A percentile compares a stretch with the other conserved stretches of the same genome.
Conservation (phyloP, 2,888 invertebrate genomes). For the Mamestra brassicae region DNA sequence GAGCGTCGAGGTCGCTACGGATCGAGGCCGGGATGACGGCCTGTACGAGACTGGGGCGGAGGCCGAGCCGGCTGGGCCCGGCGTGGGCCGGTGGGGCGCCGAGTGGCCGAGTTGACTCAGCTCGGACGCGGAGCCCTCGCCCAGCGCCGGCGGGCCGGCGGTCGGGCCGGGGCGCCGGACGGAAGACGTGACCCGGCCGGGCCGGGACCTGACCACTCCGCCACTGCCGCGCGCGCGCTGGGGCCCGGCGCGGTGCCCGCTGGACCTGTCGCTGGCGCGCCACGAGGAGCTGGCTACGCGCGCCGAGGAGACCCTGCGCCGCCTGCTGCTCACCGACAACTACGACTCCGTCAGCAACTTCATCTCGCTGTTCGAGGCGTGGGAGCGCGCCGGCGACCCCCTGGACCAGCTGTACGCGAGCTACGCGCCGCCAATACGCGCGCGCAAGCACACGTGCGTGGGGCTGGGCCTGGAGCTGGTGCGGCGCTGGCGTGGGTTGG, state of each 20-base stretch:
- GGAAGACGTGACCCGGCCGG: conserved; percentile 76
- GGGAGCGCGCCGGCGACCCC: conserved; percentile 90
- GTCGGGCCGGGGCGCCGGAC: conserved; percentile 77
- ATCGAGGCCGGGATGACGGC: conserved; percentile 77
- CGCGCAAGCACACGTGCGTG: conserved; percentile 96
- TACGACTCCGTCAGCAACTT: conserved; percentile 98
- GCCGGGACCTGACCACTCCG: conserved; percentile 91
- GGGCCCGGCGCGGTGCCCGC: conserved; percentile 75
- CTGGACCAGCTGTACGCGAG: conserved; percentile 94
- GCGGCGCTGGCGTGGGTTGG: conserved; percentile 91
- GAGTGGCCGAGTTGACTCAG: conserved; percentile 99
- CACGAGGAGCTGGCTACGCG: conserved; percentile 95
- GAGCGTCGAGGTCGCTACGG: conserved; percentile 87
- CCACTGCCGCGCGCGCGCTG: conserved; percentile 94
- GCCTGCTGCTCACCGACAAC: conserved; percentile 95
- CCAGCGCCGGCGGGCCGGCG: conserved; percentile 77
- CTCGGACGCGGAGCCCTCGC: conserved; percentile 83
- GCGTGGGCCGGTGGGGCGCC: conserved; percentile 97
- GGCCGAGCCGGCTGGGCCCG: conserved; percentile 92
- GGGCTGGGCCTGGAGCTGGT: conserved; percentile 95
- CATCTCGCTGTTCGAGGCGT: conserved; percentile 92
- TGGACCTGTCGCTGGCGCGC: conserved; percentile 83
- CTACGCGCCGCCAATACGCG: conserved; percentile 95
- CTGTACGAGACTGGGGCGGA: conserved; percentile 83
- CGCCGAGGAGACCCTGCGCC: conserved; percentile 95